Evolutionary conservation across 2,113 vertebrate genomes (phyloP).

Genomic region (Ardeotis arabs): DNA sequence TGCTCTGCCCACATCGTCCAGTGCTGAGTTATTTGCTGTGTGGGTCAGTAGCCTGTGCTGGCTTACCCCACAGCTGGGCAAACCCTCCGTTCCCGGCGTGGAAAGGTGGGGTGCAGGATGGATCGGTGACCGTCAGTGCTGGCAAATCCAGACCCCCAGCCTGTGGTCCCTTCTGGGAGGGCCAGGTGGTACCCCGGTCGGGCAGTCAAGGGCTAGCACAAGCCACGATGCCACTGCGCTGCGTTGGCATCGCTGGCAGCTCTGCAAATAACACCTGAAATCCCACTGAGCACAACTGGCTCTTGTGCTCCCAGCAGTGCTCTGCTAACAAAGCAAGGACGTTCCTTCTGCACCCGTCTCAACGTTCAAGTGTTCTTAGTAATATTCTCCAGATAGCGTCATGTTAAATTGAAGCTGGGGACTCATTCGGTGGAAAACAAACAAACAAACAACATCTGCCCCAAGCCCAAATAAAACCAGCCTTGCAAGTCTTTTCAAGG

Average conservation of each 20-base stretch:
- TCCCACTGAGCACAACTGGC: background rate
- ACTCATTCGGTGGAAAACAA: background rate
- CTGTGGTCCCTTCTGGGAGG: background rate
- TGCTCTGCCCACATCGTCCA: background rate
- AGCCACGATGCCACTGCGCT: accelerated
- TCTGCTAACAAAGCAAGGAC: background rate
- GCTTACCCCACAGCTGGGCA: background rate
- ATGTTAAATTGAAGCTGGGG: background rate
- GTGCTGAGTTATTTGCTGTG: background rate
- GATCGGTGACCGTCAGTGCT: background rate
- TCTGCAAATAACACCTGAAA: background rate
- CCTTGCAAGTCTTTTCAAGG: background rate
- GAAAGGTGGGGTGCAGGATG: background rate
- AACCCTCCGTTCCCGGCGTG: background rate
- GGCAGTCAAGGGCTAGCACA: background rate
- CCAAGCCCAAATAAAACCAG: background rate
- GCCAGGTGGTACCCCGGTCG: background rate
- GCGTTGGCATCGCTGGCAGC: background rate
- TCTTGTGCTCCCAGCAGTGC: background rate
- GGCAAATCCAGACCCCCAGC: background rate
- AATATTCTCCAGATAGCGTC: background rate
- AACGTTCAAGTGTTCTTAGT: background rate
- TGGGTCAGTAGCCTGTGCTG: background rate
- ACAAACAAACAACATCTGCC: background rate
- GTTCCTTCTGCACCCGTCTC: background rate